These are phyloP conservation scores for Noctua comes DNA, from an alignment of 2,888 invertebrate genomes.

Conservation along the genomic window DNA sequence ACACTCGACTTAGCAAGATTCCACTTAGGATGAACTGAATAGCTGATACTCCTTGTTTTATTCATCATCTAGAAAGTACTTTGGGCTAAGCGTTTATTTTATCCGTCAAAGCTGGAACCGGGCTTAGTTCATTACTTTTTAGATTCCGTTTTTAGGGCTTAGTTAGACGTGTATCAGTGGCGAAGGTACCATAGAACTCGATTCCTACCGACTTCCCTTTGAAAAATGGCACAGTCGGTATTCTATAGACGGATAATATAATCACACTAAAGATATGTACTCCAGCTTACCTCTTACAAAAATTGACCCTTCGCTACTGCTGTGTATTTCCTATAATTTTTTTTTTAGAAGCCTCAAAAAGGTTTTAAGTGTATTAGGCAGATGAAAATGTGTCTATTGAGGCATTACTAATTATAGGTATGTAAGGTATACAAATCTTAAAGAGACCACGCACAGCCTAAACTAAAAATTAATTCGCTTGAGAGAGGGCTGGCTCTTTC, in stretches of 20 bases:
- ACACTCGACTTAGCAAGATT: constrained; percentile 34
- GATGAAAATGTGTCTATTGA: not conserved
- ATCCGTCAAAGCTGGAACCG: not conserved
- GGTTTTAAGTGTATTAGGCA: not conserved
- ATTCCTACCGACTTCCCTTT: too few relatives aligned
- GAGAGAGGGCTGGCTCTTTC: too few relatives aligned
- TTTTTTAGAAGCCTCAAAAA: constrained; percentile 7
- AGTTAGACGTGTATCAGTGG: too few relatives aligned
- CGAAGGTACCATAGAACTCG: too few relatives aligned
- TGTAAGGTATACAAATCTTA: not conserved
- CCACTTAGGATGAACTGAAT: constrained; percentile 45
- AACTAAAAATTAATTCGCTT: not conserved
- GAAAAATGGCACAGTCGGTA: too few relatives aligned
- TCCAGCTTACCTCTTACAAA: too few relatives aligned
- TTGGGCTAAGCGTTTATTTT: constrained; percentile 9
- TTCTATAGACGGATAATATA: too few relatives aligned
- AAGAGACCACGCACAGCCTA: not conserved
- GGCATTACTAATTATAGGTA: not conserved
- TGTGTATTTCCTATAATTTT: too few relatives aligned
- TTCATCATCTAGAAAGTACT: constrained; percentile 31
- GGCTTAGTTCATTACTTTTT: constrained; percentile 1
- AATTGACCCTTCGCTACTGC: too few relatives aligned
- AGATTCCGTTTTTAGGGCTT: constrained; percentile 3
- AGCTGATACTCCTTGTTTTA: constrained; percentile 24
- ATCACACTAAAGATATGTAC: too few relatives aligned